Evolutionary conservation across 2,797 vertebrate genomes (phyloP), one percentile per base, ranked within the genome.

Genomic region (Luscinia megarhynchos): DNA sequence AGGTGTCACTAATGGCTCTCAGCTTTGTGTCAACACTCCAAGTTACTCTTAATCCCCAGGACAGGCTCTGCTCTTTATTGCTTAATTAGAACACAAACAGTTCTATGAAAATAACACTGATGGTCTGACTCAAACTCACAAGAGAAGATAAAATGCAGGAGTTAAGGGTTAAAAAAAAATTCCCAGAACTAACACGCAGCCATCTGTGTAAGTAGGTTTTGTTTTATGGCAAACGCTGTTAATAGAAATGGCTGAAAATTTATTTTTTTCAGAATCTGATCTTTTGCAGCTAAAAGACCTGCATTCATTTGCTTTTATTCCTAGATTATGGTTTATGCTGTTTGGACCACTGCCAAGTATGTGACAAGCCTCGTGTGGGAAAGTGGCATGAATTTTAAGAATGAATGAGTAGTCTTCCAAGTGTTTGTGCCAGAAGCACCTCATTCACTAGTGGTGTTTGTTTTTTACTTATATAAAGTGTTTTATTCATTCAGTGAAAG

Each of bases 341-440:
- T 86, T 92, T 97, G 95, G 76, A 82, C 36, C 38, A 38, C 55
- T 22, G 92, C 92, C 94, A 97, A 93, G 4, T 92, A 92, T 90
- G 81, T 91, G 93, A 96, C 91, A 97, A 86, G 40, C 53, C 89
- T 92, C 34, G 14, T 91, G 87, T 96, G 92, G 93, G 93, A 97
- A 96, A 96, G 87, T 86, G 92, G 87, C 94, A 95, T 94, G 93
- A 95, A 94, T 97, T 95, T 96, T 95, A 96, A 95, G 96, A 97
- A 95, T 94, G 93, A 96, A 87, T 89, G 91, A 92, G 66, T 92
- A 92, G 73, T 76, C 45, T 66, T 87, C 82, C 87, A 87, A 95
- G 74, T 75, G 84, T 93, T 95, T 94, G 69, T 93, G 95, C 92
- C 89, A 91, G 69, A 95, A 91, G 87, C 89, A 97, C 92, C 91